Evolutionary conservation across 2,888 invertebrate genomes (phyloP).

Genomic region (Mesorhabditis spiculigera): DNA sequence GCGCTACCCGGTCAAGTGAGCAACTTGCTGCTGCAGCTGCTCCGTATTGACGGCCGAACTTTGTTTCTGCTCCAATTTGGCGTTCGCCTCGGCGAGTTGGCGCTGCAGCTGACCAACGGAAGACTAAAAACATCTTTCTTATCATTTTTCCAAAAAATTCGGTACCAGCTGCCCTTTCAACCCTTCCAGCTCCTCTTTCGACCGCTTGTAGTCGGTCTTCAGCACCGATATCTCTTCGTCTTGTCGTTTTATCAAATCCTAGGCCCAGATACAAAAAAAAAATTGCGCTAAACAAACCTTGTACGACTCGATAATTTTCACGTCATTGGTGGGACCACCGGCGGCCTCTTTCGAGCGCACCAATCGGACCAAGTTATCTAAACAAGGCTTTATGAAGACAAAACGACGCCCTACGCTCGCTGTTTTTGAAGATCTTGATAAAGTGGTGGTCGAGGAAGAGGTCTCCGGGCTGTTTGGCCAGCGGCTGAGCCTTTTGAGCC

Average conservation of each 20-base stretch:
- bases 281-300: constrained; percentile 25
- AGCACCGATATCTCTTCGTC: constrained; percentile 61
- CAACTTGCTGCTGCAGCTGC: constrained; percentile 9
- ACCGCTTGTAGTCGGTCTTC: constrained; percentile 39
- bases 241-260: constrained; percentile 80
- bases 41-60: constrained; percentile 8
- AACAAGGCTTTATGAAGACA: not conserved
- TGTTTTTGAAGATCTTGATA: constrained; percentile 75
- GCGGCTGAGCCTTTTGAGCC: constrained; percentile 85
- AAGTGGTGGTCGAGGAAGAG: constrained; percentile 90
- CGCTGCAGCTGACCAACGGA: not conserved
- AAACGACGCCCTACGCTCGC: constrained; percentile 33
- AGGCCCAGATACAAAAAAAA: not conserved
- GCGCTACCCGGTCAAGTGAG: not conserved
- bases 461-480: constrained; percentile 74
- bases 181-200: constrained; percentile 29
- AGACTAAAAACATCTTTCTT: constrained; percentile 3
- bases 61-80: constrained; percentile 10
- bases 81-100: constrained; percentile 15
- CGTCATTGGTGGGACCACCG: constrained; percentile 53
- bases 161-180: constrained; percentile 16
- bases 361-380: constrained; percentile 35
- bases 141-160: not conserved
- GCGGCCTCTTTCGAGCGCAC: constrained; percentile 58
- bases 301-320: constrained; percentile 63